phyloP scores from a whole-genome alignment of 2,797 vertebrate species.

The Urocyon cinereoargenteus region DNA sequence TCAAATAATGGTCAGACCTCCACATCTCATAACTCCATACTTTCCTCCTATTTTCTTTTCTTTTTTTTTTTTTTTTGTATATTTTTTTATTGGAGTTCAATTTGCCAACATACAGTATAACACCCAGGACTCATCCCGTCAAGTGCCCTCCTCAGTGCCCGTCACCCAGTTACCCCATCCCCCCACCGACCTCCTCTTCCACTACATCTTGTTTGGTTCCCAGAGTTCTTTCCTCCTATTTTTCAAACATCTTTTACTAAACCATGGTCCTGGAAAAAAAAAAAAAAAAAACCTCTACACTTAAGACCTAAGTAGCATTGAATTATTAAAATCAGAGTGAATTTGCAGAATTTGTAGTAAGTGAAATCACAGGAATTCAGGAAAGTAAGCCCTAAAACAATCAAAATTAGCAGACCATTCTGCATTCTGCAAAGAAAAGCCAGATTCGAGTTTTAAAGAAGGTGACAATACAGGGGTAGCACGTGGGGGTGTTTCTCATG shows the following conservation, averaged over 20 bases:
- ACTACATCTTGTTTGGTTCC: too few relatives aligned
- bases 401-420: neutral
- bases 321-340: slow-evolving; percentile 1
- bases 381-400: neutral
- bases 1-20: neutral
- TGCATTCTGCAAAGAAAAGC: neutral
- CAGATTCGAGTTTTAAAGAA: neutral
- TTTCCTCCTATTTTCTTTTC: neutral
- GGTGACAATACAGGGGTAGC: neutral
- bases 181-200: too few relatives aligned
- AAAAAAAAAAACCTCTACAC: neutral
- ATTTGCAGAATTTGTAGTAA: neutral
- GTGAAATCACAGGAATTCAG: neutral
- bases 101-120: too few relatives aligned
- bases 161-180: too few relatives aligned
- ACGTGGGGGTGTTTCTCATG: neutral
- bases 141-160: too few relatives aligned
- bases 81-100: too few relatives aligned
- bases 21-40: neutral
- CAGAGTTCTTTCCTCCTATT: neutral
- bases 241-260: slow-evolving; percentile 45
- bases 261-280: neutral
- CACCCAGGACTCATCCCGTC: too few relatives aligned
- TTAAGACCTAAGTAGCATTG: neutral
- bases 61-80: too few relatives aligned